Base-by-base conservation (phyloP, 2,797 vertebrate genomes). In the Enteromius mattozi region DNA sequence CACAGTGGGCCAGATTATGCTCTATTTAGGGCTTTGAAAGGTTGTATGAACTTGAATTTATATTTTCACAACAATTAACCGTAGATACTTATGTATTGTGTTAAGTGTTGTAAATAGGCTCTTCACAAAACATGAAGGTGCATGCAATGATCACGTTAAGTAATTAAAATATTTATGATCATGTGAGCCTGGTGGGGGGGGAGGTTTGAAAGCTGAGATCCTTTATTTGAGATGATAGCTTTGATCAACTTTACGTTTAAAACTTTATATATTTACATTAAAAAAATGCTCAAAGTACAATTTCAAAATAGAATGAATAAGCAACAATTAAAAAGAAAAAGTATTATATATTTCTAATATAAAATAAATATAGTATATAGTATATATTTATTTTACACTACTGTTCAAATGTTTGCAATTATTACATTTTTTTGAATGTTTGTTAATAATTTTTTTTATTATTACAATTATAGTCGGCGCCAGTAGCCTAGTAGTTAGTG, bases 61-160 rank as follows among this genome's bases (percentile, higher is more conserved):
- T 63, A 78, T 78, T 65, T 33, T 47, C n/a, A 78, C 59, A 63
- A 8, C 37, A 47, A 33, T 49, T 49, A 78, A 16, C n/a, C 30
- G n/a, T 33, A 24, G 19, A 1, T 33, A 76, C 33, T 40, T 16
- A 54, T 40, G 3, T 9, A 59, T 49, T 33, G 30, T 54, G 9
- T 21, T 35, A 51, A 75, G 10, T n/a, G 30, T 4, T 54, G 71
- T 54, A 71, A 45, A 71, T 3, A 45, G 69, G 8, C 30, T 66
- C 16, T 66, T 40, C n/a, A 24, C 13, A 70, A 24, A 7, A 37
- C 24, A 72, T 71, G 7, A 27, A 47, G 24, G 42, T 49, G 27
- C 24, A 72, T 47, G 42, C 16, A 7, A 47, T 10, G 42, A 17
- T 49, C 70, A 49, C n/a, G 6, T 42, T n/a, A 69, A 69, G 3